phyloP scores from a whole-genome alignment of 2,113 vertebrate species.

The Piprites chloris region DNA sequence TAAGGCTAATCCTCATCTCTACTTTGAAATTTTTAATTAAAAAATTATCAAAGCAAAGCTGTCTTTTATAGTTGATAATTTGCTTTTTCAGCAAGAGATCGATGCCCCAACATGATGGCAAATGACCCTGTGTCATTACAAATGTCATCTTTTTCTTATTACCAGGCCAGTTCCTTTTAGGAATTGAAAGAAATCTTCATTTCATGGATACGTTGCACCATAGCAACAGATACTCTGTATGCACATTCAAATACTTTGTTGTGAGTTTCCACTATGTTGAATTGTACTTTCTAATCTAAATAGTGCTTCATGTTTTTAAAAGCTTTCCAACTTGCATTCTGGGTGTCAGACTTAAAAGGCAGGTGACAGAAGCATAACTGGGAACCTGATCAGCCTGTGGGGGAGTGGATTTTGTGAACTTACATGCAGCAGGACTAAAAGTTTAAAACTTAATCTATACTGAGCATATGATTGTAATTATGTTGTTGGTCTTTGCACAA shows the following conservation, averaged over 20 bases:
- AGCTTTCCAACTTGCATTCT: neutral
- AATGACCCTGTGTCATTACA: neutral
- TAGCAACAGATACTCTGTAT: neutral
- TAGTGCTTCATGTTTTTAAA: neutral
- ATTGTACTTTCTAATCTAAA: neutral
- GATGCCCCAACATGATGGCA: neutral
- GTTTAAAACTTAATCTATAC: neutral
- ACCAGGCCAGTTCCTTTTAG: neutral
- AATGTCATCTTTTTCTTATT: neutral
- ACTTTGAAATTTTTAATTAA: conserved; percentile 1
- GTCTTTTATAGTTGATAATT: neutral
- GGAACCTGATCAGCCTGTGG: neutral
- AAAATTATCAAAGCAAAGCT: neutral
- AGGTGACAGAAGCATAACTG: neutral
- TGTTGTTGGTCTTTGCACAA: neutral
- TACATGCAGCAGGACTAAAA: neutral
- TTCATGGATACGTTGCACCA: neutral
- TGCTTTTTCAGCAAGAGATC: neutral
- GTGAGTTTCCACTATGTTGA: neutral
- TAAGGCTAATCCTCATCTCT: neutral
- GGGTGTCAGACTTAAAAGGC: neutral
- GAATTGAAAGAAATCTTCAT: neutral
- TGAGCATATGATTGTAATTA: neutral
- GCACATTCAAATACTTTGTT: neutral
- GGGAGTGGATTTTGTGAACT: neutral